Base-by-base conservation (phyloP, 2,113 vertebrate species). In the Vulpes vulpes region DNA sequence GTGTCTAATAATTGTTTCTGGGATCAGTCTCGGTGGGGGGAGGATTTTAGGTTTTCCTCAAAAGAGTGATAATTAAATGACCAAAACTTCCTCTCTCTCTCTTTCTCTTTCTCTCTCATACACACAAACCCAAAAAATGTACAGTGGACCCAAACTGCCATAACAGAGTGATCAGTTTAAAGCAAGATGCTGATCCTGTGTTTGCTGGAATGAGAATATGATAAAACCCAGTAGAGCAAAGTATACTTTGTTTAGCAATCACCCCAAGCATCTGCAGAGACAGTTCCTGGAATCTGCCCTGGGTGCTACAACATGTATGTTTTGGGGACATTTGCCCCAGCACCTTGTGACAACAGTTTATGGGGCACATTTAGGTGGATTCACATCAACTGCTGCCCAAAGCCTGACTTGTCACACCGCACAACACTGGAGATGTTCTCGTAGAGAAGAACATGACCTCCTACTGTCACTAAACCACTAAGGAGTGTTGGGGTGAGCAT, bases 121-220 rank as follows among this genome's bases (percentile, higher is more conserved):
- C 17, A 2, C 1, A 27, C 20, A 30, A 78, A 51, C n/a, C 43
- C 43, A 17, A 15, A 84, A 38, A 51, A 30, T 4, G 3, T 73
- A 25, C 35, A 27, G 0, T 6, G 78, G 59, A 76, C 35, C n/a
- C 27, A 71, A 62, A 83, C 65, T n/a, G n/a, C 60, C 43, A 43
- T 2, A 19, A 38, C 11, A 14, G 64, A 35, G 38, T 16, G 80
- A 80, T 96, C 92, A 81, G 22, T 97, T 96, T 90, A 91, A 94
- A 96, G 91, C 95, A 93, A 96, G 95, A 97, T 89, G 3, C 98
- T 96, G 96, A 97, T 96, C 90, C 20, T 73, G n/a, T 88, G 25
- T 71, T 84, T 43, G 92, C 94, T 97, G 96, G 85, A 94, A 78
- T 55, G 89, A 79, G 62, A 55, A 25, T 69, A 80, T 96, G 51